Conservation (phyloP, 1,140 invertebrate genomes). For the Tachypleus tridentatus region DNA sequence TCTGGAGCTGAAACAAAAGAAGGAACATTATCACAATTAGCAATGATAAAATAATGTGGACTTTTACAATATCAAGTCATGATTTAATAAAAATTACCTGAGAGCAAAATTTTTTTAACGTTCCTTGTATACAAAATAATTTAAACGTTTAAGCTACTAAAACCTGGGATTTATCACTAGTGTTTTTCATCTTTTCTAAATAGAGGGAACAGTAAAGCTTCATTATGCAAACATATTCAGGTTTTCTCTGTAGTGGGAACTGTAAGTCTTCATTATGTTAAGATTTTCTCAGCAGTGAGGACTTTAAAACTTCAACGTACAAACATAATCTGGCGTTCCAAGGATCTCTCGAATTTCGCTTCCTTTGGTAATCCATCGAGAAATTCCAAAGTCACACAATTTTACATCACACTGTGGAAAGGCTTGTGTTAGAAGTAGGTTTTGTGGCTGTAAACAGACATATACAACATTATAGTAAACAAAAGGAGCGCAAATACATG, state of each 20-base stretch:
- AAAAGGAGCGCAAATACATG: too few relatives aligned
- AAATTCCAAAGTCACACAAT: slow-evolving; percentile 91
- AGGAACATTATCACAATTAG: neutral
- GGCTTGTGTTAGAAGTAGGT: slow-evolving; percentile 65
- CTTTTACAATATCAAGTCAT: too few relatives aligned
- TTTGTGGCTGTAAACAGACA: slow-evolving; percentile 59
- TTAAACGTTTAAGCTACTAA: neutral
- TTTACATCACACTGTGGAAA: slow-evolving; percentile 64
- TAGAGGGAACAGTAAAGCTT: neutral
- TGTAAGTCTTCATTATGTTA: neutral
- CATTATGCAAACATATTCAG: slow-evolving; percentile 12
- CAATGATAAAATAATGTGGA: too few relatives aligned
- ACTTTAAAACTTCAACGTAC: slow-evolving; percentile 40
- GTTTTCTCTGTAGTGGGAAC: neutral
- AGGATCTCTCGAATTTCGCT: slow-evolving; percentile 84
- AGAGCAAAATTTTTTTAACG: too few relatives aligned
- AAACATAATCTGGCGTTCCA: slow-evolving; percentile 86
- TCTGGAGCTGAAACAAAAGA: slow-evolving; percentile 57
- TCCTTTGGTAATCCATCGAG: slow-evolving; percentile 71
- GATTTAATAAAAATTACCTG: too few relatives aligned
- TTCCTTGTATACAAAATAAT: neutral
- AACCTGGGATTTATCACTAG: neutral
- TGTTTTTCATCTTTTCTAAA: neutral
- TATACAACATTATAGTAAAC: too few relatives aligned
- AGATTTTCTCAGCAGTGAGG: too few relatives aligned